Base-by-base conservation (phyloP, 2,888 invertebrate species). In the Scaptomyza reducta region DNA sequence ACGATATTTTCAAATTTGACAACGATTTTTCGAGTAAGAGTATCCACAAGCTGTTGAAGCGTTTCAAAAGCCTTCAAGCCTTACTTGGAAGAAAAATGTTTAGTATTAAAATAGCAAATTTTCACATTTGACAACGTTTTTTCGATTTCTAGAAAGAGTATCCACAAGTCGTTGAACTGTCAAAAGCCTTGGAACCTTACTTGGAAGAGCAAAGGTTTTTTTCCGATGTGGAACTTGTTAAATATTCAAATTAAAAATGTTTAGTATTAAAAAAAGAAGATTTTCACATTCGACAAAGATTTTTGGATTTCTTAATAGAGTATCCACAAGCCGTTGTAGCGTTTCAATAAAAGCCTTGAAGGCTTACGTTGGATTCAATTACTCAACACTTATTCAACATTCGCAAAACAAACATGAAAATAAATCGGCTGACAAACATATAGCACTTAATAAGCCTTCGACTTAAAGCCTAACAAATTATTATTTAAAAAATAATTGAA, bases 381-480 rank as follows among this genome's bases (percentile, higher is more conserved):
- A 38, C 14, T 40, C 40, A 40, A 40, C 40, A 40, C 18, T 18
- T 16, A 18, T 31, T 40, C 16, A n/a, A 6, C 47, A 18, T 9
- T 33, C 22, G 11, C 22, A 35, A 50, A 35, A 50, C 22, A 33
- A 27, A 16, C 13, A 27, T 38, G 14, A 10, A 25, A 3, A 35
- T 45, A 13, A 33, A 46, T 55, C 14, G 49, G 25, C 6, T 18
- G n/a, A 18, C n/a, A 33, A 33, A 16, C 16, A 11, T 27, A 11
- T 16, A 10, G 18, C 10, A 22, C 25, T 47, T 46, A 33, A 31
- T 55, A 47, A 35, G 13, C 13, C 3, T 18, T 2, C n/a, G 18
- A 56, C 29, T 27, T 13, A 50, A 55, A 54, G 29, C 54, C 13
- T 13, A 29, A 62, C 16, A 51, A 46, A 64, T 22, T 16, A 35